A percentile compares a stretch with the other conserved stretches of the same genome.
phyloP scores from a whole-genome alignment of 1,140 invertebrate genomes.

The Papilio glaucus region DNA sequence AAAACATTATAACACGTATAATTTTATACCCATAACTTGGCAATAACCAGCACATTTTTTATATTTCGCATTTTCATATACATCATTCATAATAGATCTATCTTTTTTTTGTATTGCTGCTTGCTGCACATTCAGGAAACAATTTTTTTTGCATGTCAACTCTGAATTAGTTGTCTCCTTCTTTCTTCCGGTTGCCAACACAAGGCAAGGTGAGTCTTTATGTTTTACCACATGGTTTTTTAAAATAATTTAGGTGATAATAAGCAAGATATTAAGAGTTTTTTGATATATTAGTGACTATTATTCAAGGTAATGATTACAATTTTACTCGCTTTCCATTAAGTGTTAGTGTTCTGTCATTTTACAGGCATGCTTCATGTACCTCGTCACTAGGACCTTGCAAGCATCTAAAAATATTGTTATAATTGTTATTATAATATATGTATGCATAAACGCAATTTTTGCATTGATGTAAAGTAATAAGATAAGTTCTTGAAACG shows the following conservation, averaged over 20 bases:
- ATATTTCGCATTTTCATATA: no score
- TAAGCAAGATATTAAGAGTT: slow-evolving; percentile 41
- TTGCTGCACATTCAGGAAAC: no score
- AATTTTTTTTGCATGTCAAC: slow-evolving; percentile 39
- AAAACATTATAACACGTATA: no score
- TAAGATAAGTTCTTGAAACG: background rate
- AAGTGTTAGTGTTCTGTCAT: background rate
- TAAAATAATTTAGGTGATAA: slow-evolving; percentile 31
- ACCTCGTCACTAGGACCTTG: background rate
- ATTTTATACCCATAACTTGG: no score
- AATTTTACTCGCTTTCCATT: background rate
- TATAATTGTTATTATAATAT: background rate
- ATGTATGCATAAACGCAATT: background rate
- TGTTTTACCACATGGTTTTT: slow-evolving; percentile 69
- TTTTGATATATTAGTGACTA: slow-evolving; percentile 38
- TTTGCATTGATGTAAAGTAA: background rate
- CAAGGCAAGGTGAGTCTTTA: slow-evolving; percentile 76
- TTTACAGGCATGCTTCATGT: slow-evolving; percentile 3
- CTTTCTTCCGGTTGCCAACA: slow-evolving; percentile 79
- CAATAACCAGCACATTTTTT: no score
- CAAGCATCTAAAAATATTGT: background rate
- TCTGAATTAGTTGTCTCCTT: slow-evolving; percentile 52
- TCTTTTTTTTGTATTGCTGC: no score
- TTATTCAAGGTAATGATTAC: slow-evolving; percentile 42
- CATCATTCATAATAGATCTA: no score